Evolutionary conservation across 2,113 vertebrate species (phyloP).

Genomic region (Melanocharis versteri): DNA sequence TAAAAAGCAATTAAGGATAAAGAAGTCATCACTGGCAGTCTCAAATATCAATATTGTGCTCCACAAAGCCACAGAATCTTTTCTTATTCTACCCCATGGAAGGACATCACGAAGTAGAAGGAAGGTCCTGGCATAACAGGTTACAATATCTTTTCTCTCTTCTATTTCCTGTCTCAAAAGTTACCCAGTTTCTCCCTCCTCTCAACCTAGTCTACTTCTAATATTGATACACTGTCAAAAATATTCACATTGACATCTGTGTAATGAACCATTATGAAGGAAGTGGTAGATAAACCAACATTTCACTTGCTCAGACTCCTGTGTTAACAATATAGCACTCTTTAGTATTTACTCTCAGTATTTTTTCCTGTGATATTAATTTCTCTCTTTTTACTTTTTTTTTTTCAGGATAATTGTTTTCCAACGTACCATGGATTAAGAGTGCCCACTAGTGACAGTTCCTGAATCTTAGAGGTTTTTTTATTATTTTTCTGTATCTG

Average conservation of each 20-base stretch:
- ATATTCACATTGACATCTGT: neutral
- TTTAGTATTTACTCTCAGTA: neutral
- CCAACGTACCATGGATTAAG: neutral
- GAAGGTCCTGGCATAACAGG: neutral
- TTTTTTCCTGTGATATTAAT: neutral
- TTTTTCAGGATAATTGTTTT: neutral
- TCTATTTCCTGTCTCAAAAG: neutral
- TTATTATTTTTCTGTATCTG: neutral
- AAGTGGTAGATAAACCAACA: neutral
- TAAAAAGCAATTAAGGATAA: neutral
- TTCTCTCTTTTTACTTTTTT: neutral
- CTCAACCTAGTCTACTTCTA: neutral
- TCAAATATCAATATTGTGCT: neutral
- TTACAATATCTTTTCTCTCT: neutral
- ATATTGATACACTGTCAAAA: neutral
- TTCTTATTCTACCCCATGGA: neutral
- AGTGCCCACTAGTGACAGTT: neutral
- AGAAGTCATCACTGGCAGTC: neutral
- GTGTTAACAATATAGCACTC: accelerated
- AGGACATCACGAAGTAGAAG: neutral
- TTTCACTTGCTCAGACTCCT: neutral
- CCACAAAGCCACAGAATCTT: neutral
- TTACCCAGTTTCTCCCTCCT: neutral
- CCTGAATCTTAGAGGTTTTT: neutral
- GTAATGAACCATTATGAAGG: neutral